Evolutionary conservation across 1,140 invertebrate genomes (phyloP).

Genomic region (Papilio machaon): DNA sequence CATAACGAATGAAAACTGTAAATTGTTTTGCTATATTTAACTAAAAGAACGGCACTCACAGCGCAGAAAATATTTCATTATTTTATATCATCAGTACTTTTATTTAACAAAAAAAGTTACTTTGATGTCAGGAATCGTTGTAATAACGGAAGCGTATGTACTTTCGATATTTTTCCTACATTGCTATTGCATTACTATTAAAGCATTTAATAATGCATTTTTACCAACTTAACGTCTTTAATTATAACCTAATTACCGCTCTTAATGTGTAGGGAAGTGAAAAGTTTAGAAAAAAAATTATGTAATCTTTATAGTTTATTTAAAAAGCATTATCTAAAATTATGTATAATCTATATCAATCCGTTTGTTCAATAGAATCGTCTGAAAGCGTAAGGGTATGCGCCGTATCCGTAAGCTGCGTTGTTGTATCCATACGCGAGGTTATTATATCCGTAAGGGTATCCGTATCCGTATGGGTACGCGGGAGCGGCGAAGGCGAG

Average conservation of each 20-base stretch:
- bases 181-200: background rate
- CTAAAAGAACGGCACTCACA: background rate
- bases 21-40: background rate
- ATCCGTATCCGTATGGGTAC: constrained; percentile 6
- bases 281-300: background rate
- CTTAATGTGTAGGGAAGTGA: background rate
- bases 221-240: too few relatives aligned
- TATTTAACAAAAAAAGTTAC: background rate
- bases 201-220: too few relatives aligned
- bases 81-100: background rate
- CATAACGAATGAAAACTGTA: background rate
- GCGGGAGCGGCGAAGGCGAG: constrained; percentile 42
- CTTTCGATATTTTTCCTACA: background rate
- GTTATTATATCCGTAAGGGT: background rate
- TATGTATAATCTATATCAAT: background rate
- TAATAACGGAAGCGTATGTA: background rate
- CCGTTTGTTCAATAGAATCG: constrained; percentile 10
- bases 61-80: constrained; percentile 4
- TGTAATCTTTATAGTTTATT: background rate
- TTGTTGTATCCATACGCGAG: constrained; percentile 10
- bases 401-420: constrained; percentile 5
- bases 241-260: background rate
- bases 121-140: background rate
- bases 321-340: background rate
- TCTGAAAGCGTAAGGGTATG: constrained; percentile 19